A percentile compares a stretch with the other conserved stretches of the same genome.
phyloP scores from a whole-genome alignment of 2,888 invertebrate species.

The Ennomos erosarius region DNA sequence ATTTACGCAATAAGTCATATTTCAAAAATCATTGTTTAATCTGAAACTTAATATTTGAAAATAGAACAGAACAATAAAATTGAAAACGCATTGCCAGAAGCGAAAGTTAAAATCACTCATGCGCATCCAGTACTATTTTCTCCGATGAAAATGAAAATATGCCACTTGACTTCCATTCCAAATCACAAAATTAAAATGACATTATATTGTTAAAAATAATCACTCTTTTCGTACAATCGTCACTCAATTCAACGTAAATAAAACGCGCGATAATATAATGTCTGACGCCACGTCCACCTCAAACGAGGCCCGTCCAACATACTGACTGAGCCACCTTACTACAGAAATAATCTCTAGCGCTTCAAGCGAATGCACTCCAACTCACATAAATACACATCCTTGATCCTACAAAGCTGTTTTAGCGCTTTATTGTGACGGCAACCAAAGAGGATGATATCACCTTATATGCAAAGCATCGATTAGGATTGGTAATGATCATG shows the following conservation, averaged over 20 bases:
- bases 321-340: conserved; percentile 62
- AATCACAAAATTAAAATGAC: background rate
- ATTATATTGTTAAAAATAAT: conserved; percentile 20
- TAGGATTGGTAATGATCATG: conserved; percentile 16
- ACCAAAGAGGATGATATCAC: conserved; percentile 27
- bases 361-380: conserved; percentile 47
- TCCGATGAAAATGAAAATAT: conserved; percentile 37
- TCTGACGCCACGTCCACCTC: conserved; percentile 59
- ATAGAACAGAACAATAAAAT: conserved; percentile 17
- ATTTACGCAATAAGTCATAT: background rate
- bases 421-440: conserved; percentile 45
- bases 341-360: conserved; percentile 56
- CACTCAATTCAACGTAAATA: conserved; percentile 47
- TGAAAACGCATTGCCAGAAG: conserved; percentile 49
- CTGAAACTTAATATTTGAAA: conserved; percentile 5
- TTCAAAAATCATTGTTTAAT: background rate
- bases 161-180: conserved; percentile 32
- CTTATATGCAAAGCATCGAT: conserved; percentile 20
- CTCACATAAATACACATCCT: conserved; percentile 32
- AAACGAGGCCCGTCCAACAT: conserved; percentile 64
- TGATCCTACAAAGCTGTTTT: conserved; percentile 39
- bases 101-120: conserved; percentile 74
- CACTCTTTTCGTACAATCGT: conserved; percentile 26
- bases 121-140: conserved; percentile 67
- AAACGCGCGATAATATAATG: conserved; percentile 53